These are phyloP conservation scores for Xiphydria camelus DNA, from an alignment of 2,888 invertebrate species.

Conservation along the genomic window DNA sequence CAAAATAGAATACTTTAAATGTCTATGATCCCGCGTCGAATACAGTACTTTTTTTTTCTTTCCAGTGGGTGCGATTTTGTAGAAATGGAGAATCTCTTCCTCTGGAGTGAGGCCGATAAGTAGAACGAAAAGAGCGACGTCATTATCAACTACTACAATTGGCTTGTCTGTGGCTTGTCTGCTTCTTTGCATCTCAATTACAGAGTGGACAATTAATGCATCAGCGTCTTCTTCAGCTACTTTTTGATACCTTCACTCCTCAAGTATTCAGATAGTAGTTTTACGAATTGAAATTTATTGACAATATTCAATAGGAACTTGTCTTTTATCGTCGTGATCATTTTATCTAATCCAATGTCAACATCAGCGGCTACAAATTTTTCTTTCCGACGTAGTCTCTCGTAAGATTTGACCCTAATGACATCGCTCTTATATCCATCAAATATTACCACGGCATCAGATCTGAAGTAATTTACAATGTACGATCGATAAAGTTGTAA, in stretches of 20 bases:
- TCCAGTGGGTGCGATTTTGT: constrained; percentile 5
- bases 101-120: background rate
- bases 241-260: constrained; percentile 5
- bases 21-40: constrained; percentile 9
- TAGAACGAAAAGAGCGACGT: too few relatives aligned
- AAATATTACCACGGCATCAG: constrained; percentile 15
- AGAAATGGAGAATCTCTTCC: constrained; percentile 1
- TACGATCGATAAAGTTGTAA: too few relatives aligned
- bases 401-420: constrained; percentile 13
- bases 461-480: constrained; percentile 5
- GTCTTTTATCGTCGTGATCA: constrained; percentile 12
- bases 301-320: constrained; percentile 20
- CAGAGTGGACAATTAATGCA: too few relatives aligned
- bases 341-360: constrained; percentile 10
- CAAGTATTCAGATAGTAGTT: constrained; percentile 11
- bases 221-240: constrained; percentile 19
- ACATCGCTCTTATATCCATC: constrained; percentile 13
- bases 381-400: constrained; percentile 9
- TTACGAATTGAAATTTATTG: constrained; percentile 19
- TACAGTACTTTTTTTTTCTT: constrained; percentile 10
- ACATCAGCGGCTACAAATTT: too few relatives aligned
- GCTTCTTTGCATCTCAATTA: too few relatives aligned
- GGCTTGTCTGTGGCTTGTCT: too few relatives aligned
- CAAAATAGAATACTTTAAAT: constrained; percentile 11
- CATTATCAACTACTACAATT: too few relatives aligned